Conservation (phyloP, 2,113 vertebrate genomes). For the Trichechus manatus region DNA sequence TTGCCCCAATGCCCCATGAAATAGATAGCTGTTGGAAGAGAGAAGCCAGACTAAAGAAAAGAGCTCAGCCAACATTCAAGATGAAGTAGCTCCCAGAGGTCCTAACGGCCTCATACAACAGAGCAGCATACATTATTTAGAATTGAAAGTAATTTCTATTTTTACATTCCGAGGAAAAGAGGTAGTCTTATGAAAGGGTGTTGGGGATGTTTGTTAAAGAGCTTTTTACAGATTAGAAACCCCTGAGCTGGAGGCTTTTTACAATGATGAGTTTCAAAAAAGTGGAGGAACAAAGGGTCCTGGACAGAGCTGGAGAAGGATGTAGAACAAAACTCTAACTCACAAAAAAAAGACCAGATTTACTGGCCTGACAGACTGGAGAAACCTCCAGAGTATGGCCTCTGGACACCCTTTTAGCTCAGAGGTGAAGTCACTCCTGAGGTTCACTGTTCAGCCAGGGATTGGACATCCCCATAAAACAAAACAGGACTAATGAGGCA, state of each 20-base stretch:
- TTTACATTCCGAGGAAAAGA: slow-evolving; percentile 22
- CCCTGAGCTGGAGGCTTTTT: slow-evolving; percentile 3
- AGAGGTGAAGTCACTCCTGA: too few relatives aligned
- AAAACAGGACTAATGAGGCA: too few relatives aligned
- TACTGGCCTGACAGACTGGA: too few relatives aligned
- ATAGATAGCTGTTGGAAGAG: neutral
- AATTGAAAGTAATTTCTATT: slow-evolving; percentile 60
- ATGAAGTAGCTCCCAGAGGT: neutral
- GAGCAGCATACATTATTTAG: slow-evolving; percentile 54
- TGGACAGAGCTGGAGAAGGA: too few relatives aligned
- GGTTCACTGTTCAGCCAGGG: too few relatives aligned
- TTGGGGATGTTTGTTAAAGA: neutral
- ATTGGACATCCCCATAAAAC: too few relatives aligned
- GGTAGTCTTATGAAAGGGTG: neutral
- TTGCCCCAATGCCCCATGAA: neutral
- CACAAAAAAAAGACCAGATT: too few relatives aligned
- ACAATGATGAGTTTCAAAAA: slow-evolving; percentile 52
- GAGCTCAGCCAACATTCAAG: accelerated
- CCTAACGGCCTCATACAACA: neutral
- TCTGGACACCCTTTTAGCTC: too few relatives aligned
- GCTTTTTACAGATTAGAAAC: slow-evolving; percentile 48
- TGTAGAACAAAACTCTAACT: too few relatives aligned
- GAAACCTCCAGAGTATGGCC: too few relatives aligned
- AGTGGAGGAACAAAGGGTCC: slow-evolving; percentile 13
- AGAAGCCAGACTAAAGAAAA: neutral